phyloP scores from a whole-genome alignment of 2,113 vertebrate species.

The Mormyrus lacerda region DNA sequence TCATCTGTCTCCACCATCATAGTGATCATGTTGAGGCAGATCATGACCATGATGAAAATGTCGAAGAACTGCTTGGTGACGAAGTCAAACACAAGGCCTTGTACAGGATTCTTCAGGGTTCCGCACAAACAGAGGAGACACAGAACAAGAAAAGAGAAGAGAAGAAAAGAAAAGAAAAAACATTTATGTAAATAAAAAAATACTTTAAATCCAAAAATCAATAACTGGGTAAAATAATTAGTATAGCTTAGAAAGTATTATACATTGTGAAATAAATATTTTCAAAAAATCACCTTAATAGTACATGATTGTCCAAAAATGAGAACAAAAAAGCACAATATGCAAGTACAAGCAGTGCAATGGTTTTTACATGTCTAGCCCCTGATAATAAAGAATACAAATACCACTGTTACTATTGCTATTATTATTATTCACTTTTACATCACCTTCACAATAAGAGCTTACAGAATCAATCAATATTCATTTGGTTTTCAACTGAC shows the following conservation, averaged over 20 bases:
- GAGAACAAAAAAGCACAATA: neutral
- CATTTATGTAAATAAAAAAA: neutral
- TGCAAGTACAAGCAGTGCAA: neutral
- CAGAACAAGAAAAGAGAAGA: conserved; percentile 5
- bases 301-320: neutral
- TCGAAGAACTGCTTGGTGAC: conserved; percentile 84
- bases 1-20: conserved; percentile 97
- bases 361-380: neutral
- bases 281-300: neutral
- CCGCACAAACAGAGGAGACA: conserved; percentile 15
- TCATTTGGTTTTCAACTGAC: neutral
- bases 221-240: neutral
- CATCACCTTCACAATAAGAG: neutral
- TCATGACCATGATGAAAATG: conserved; percentile 88
- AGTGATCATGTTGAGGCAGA: conserved; percentile 95
- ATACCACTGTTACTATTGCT: neutral
- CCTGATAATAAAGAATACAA: neutral
- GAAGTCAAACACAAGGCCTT: conserved; percentile 79
- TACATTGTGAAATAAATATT: neutral
- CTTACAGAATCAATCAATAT: neutral
- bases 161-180: neutral
- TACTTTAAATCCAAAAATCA: neutral
- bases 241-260: neutral
- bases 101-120: conserved; percentile 65
- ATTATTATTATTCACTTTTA: neutral